These are phyloP conservation scores for Macrochelys suwanniensis DNA, from an alignment of 2,797 vertebrate species.

Conservation along the genomic window DNA sequence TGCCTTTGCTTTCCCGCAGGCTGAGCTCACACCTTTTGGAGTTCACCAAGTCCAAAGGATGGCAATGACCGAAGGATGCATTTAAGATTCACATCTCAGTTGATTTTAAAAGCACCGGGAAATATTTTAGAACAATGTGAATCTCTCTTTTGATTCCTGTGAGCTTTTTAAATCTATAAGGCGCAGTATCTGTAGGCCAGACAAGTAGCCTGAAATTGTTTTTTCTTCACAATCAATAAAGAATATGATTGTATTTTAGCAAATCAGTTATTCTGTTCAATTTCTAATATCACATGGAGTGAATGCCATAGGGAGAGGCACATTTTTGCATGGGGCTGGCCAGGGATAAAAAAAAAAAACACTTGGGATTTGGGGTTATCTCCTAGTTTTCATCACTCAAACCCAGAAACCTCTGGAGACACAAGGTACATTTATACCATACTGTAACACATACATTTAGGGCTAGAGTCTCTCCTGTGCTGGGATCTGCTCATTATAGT, in stretches of 20 bases:
- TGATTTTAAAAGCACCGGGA: conserved; percentile 9
- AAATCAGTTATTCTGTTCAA: background rate
- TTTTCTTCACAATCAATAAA: conserved; percentile 35
- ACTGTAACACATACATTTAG: background rate
- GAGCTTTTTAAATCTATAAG: background rate
- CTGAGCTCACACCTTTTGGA: background rate
- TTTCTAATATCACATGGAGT: background rate
- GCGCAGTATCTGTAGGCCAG: background rate
- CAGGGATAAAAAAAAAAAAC: background rate
- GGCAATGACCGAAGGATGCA: background rate
- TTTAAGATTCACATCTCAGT: background rate
- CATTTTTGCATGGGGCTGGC: background rate
- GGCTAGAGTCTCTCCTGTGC: background rate
- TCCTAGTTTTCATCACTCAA: background rate
- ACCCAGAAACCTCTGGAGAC: background rate
- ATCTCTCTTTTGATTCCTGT: background rate
- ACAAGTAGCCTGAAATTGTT: background rate
- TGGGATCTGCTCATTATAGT: background rate
- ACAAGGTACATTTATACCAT: background rate
- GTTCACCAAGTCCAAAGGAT: accelerated
- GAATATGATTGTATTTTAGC: conserved; percentile 18
- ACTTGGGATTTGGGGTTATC: background rate
- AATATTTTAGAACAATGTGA: background rate
- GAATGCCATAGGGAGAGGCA: background rate
- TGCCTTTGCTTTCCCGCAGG: background rate